A percentile compares a stretch with the other conserved stretches of the same genome.
Conservation (phyloP, 2,797 vertebrate species). For the Triplophysa yarkandensis region DNA sequence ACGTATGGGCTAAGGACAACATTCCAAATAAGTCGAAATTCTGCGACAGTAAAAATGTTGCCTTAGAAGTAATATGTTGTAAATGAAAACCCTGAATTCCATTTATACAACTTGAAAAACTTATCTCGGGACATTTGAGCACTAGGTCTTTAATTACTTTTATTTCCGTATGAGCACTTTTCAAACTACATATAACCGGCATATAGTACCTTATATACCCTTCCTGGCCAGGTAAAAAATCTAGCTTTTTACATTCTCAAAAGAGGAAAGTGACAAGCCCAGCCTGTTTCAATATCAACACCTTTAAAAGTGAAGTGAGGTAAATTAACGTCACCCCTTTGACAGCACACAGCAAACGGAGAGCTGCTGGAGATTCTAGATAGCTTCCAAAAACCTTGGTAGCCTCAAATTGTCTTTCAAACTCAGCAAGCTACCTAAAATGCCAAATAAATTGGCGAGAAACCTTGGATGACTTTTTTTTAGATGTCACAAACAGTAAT, state of each 20-base stretch:
- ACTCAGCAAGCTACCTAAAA: background rate
- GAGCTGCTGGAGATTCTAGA: background rate
- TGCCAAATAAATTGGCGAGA: background rate
- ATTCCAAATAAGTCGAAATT: background rate
- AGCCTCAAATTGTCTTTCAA: constrained; percentile 1
- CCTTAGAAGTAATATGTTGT: background rate
- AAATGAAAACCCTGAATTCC: background rate
- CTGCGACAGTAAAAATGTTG: background rate
- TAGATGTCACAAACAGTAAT: background rate
- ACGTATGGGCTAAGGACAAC: too few species aligned
- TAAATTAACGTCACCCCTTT: constrained; percentile 19
- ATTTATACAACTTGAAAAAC: background rate
- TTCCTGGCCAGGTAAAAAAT: constrained; percentile 4
- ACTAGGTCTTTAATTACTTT: background rate
- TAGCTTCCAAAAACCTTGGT: constrained; percentile 9
- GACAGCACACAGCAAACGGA: background rate
- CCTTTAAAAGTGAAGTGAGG: constrained; percentile 8
- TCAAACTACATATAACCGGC: constrained; percentile 17
- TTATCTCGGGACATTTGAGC: too few species aligned
- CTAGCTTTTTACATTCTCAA: constrained; percentile 2
- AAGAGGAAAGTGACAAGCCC: constrained; percentile 29
- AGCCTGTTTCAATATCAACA: constrained; percentile 23
- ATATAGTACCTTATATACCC: background rate
- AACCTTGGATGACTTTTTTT: constrained; percentile 2
- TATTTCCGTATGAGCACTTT: background rate